phyloP scores from a whole-genome alignment of 2,113 vertebrate genomes.

The Cyprinodon brontotheroides region DNA sequence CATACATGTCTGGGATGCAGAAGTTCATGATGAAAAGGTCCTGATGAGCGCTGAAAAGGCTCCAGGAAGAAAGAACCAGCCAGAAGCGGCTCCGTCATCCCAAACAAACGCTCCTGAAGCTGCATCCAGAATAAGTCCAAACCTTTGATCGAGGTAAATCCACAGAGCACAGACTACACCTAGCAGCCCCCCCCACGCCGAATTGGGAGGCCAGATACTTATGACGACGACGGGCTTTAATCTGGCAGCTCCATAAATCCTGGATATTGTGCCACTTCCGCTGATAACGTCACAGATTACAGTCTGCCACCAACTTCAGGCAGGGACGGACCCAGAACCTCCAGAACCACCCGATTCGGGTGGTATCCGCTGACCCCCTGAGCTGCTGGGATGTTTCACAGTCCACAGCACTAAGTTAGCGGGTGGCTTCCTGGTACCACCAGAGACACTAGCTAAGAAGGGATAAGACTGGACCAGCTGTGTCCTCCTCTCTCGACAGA shows the following conservation, averaged over 20 bases:
- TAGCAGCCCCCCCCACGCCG: conserved; percentile 72
- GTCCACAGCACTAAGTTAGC: too few relatives aligned
- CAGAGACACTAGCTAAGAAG: too few relatives aligned
- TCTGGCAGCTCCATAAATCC: conserved; percentile 90
- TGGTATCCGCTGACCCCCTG: too few relatives aligned
- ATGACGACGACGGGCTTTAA: conserved; percentile 89
- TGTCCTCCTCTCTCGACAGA: too few relatives aligned
- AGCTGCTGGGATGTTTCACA: too few relatives aligned
- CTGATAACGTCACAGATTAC: conserved; percentile 78
- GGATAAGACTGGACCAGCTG: too few relatives aligned
- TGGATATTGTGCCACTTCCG: conserved; percentile 80
- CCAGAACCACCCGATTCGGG: too few relatives aligned
- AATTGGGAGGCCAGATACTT: conserved; percentile 88
- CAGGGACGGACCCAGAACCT: too few relatives aligned
- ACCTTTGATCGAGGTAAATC: conserved; percentile 77
- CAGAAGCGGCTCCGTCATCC: neutral
- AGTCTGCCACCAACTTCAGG: conserved; percentile 5
- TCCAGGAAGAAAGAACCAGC: neutral
- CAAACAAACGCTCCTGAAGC: neutral
- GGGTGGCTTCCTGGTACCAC: too few relatives aligned
- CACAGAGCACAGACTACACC: conserved; percentile 38
- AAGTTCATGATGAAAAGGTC: conserved; percentile 85
- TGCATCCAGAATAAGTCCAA: conserved; percentile 69
- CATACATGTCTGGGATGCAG: conserved; percentile 89
- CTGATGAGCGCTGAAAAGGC: conserved; percentile 15